A percentile compares a stretch with the other conserved stretches of the same genome.
Evolutionary conservation across 2,888 invertebrate species (phyloP).

Genomic region (Drosophila niveifrons): DNA sequence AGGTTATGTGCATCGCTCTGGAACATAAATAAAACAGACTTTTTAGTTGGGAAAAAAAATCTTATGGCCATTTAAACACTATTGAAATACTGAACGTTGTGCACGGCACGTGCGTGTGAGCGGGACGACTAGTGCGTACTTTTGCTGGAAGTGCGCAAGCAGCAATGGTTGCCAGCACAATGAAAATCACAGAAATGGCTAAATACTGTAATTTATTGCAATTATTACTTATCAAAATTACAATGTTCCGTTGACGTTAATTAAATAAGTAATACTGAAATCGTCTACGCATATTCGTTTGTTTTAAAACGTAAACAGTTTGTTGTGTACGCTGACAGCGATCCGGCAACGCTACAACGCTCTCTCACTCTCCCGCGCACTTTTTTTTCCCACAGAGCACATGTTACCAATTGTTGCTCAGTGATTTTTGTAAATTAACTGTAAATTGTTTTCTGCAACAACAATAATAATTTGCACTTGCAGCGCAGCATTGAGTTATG

Average conservation of each 20-base stretch:
- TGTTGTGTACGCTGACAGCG: background rate
- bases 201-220: background rate
- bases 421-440: constrained; percentile 34
- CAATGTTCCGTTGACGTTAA: background rate
- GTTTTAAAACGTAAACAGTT: constrained; percentile 8
- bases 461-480: constrained; percentile 35
- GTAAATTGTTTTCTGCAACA: constrained; percentile 33
- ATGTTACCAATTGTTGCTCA: constrained; percentile 76
- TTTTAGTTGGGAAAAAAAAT: constrained; percentile 72
- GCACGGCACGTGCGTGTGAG: constrained; percentile 44
- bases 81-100: constrained; percentile 8
- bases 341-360: constrained; percentile 59
- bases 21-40: constrained; percentile 82
- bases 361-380: constrained; percentile 62
- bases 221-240: too few species aligned
- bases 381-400: constrained; percentile 62
- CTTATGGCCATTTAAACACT: constrained; percentile 51
- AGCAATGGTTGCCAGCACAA: constrained; percentile 36
- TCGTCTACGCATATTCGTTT: too few species aligned
- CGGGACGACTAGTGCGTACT: constrained; percentile 33
- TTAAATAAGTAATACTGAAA: too few species aligned
- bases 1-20: constrained; percentile 65
- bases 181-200: background rate
- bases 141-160: constrained; percentile 43
- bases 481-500: constrained; percentile 61